These are phyloP conservation scores for Pteropus alecto DNA, from an alignment of 2,113 vertebrate genomes.

Conservation along the genomic window DNA sequence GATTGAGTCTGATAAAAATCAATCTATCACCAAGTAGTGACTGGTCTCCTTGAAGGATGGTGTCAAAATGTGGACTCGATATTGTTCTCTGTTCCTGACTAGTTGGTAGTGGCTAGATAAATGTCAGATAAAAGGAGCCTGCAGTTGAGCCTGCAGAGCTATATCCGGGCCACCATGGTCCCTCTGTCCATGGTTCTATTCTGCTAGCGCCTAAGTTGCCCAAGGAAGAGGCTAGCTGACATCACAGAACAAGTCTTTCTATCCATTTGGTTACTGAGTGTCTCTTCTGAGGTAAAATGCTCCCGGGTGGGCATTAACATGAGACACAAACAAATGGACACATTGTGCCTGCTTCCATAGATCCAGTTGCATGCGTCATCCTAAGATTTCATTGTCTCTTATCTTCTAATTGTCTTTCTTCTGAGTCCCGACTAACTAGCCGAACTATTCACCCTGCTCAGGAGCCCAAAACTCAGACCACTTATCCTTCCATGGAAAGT, in stretches of 20 bases:
- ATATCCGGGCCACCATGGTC: background rate
- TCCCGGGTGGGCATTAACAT: background rate
- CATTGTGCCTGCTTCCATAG: background rate
- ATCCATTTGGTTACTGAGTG: background rate
- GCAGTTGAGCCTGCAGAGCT: background rate
- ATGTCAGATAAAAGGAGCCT: background rate
- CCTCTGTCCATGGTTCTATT: background rate
- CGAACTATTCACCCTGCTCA: background rate
- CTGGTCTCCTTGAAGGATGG: background rate
- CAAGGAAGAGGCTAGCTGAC: background rate
- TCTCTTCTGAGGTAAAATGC: background rate
- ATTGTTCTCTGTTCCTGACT: background rate
- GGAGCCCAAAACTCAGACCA: background rate
- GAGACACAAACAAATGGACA: background rate
- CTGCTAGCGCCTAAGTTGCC: background rate
- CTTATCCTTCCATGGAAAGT: background rate
- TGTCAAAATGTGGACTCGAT: background rate
- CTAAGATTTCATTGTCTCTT: background rate
- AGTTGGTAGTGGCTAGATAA: background rate
- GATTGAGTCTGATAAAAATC: background rate
- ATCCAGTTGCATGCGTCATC: background rate
- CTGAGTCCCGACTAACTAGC: background rate
- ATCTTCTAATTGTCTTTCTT: background rate
- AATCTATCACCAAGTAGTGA: background rate
- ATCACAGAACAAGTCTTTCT: background rate